Base-by-base conservation (phyloP, 2,113 vertebrate genomes). In the Entelurus aequoreus region DNA sequence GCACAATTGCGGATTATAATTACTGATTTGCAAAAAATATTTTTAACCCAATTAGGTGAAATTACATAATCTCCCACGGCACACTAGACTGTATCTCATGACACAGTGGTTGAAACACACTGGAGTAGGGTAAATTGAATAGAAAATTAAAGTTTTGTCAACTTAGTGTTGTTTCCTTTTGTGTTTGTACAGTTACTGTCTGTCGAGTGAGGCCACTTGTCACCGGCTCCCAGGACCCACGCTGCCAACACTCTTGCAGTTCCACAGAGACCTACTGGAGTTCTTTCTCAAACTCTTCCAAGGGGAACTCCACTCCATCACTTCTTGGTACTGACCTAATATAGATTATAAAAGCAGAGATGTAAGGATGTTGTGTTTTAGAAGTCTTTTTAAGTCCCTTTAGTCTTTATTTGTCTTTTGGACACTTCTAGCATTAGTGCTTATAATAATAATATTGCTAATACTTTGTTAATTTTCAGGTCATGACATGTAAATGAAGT, bases 261-360 rank as follows among this genome's bases (percentile, higher is more conserved):
- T 94, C 79, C 79, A 94, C 62, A 80, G 84, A 71, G 80, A 85
- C 64, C 75, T 99, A 44, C 78, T 97, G 80, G 92, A 84, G 64
- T 93, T 94, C 87, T 81, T 93, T 62, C 84, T 92, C 42, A 91
- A 89, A 77, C 81, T 99, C 62, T 82, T 97, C 74, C 91, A 93
- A 81, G 90, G 88, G 55, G 96, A 99, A 87, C 90, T 95, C 6
- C 85, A 86, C 40, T 88, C 91, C 63, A 54, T 93, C 61, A 91
- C 69, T 71, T 71, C 81, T 69, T 86, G 90, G 96, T 99, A 86
- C 76, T 76, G 6, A 35, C 47, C 36, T 16, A 2, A 52, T n/a
- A 38, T 46, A 8, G 3, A 15, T 21, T 46, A 14, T 6, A 12
- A 57, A 57, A 57, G 2, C 14, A 19, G 14, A 42, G 51, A 66